These are phyloP conservation scores for Barbus barbus DNA, from an alignment of 2,113 vertebrate genomes.

Conservation along the genomic window DNA sequence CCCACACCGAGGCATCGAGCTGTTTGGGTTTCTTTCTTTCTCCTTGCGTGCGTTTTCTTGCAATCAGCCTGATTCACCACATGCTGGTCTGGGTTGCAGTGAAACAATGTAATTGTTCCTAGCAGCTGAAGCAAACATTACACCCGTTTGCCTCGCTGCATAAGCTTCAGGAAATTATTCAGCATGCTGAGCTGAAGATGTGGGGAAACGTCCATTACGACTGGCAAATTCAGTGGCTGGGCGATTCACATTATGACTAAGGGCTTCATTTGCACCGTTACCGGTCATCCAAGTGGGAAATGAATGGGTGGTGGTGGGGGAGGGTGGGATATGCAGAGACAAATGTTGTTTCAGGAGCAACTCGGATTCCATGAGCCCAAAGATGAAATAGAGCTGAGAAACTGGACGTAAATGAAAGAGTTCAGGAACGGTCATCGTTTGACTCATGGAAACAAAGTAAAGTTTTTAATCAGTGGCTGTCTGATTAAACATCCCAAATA, in stretches of 20 bases:
- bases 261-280: neutral
- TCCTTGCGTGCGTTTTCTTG: neutral
- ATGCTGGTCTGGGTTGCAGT: conserved; percentile 5
- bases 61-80: neutral
- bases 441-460: conserved; percentile 75
- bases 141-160: neutral
- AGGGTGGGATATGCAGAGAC: conserved; percentile 67
- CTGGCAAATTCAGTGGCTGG: too few relatives aligned
- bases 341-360: conserved; percentile 70
- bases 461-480: conserved; percentile 78
- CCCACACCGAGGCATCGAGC: conserved; percentile 19
- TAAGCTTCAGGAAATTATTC: neutral
- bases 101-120: neutral
- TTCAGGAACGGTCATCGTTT: conserved; percentile 68
- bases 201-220: neutral
- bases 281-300: conserved; percentile 23
- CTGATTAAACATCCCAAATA: conserved; percentile 79
- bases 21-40: conserved; percentile 13
- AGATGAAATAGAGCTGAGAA: conserved; percentile 30
- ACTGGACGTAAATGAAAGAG: neutral
- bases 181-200: neutral
- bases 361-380: conserved; percentile 76
- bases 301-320: conserved; percentile 37
- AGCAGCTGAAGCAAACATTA: neutral
- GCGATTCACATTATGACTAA: neutral